A percentile compares a stretch with the other conserved stretches of the same genome.
Conservation (phyloP, 2,113 vertebrate genomes). For the Aythya baeri region DNA sequence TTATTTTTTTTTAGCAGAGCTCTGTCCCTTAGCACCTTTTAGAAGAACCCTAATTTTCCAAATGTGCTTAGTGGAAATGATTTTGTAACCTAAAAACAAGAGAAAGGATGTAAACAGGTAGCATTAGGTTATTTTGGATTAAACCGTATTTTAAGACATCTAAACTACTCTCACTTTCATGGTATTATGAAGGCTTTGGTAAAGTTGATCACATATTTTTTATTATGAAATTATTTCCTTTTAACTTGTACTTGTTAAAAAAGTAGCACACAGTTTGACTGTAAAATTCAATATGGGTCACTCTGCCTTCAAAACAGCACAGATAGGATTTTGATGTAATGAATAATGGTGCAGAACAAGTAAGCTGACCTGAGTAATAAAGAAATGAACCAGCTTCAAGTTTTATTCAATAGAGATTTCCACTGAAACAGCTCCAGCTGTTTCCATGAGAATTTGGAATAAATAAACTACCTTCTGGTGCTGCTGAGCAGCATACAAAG, state of each 20-base stretch:
- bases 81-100: not conserved
- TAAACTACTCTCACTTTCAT: not conserved
- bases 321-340: not conserved
- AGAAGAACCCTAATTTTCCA: not conserved
- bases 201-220: not conserved
- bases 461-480: not conserved
- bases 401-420: slow-evolving; percentile 23
- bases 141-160: not conserved
- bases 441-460: slow-evolving; percentile 4
- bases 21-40: not conserved
- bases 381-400: not conserved
- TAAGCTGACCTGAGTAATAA: not conserved
- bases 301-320: not conserved
- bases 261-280: not conserved
- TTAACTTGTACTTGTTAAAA: not conserved
- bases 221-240: not conserved
- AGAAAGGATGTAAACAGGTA: not conserved
- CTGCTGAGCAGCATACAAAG: not conserved
- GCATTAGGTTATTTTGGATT: not conserved
- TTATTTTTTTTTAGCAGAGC: slow-evolving; percentile 2
- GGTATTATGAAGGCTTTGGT: not conserved
- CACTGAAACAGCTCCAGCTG: not conserved
- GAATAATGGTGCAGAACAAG: not conserved
- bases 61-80: not conserved
- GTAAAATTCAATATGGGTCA: not conserved